Evolutionary conservation across 1,140 invertebrate species (phyloP).

Genomic region (Littorina saxatilis): DNA sequence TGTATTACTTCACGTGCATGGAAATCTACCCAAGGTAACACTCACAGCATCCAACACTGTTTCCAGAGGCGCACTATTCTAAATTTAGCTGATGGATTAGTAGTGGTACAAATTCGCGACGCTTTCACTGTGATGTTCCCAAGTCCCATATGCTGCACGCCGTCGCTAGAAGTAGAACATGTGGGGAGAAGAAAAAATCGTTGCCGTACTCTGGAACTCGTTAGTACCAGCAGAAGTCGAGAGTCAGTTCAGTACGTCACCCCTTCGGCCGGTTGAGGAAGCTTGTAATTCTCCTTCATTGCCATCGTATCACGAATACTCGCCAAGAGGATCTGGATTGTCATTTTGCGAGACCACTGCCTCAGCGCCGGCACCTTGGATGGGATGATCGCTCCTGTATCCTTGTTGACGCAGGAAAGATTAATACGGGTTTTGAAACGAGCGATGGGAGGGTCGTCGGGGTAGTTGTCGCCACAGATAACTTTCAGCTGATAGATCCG

Average conservation of each 20-base stretch:
- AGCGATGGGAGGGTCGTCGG: constrained; percentile 95
- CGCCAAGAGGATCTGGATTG: constrained; percentile 96
- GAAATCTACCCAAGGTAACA: no score
- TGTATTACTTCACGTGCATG: no score
- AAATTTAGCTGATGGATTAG: no score
- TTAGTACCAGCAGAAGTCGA: no score
- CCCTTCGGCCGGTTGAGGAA: constrained; percentile 78
- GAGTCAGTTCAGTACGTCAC: constrained; percentile 43
- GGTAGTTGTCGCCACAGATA: constrained; percentile 97
- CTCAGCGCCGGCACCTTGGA: constrained; percentile 42
- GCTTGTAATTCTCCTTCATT: constrained; percentile 93
- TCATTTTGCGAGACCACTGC: constrained; percentile 81
- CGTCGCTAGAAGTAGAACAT: no score
- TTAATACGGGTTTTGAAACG: constrained; percentile 99
- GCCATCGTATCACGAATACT: constrained; percentile 91
- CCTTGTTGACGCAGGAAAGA: constrained; percentile 93
- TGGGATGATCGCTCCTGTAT: constrained; percentile 50
- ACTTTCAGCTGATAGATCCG: constrained; percentile 99
- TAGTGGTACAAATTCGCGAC: no score
- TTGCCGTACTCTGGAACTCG: no score
- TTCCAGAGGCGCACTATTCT: no score
- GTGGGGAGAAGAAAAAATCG: no score
- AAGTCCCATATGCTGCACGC: no score
- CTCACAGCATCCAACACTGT: no score
- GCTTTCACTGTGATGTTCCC: no score